These are phyloP conservation scores for Clamator glandarius DNA, from an alignment of 2,797 vertebrate genomes.

Conservation along the genomic window DNA sequence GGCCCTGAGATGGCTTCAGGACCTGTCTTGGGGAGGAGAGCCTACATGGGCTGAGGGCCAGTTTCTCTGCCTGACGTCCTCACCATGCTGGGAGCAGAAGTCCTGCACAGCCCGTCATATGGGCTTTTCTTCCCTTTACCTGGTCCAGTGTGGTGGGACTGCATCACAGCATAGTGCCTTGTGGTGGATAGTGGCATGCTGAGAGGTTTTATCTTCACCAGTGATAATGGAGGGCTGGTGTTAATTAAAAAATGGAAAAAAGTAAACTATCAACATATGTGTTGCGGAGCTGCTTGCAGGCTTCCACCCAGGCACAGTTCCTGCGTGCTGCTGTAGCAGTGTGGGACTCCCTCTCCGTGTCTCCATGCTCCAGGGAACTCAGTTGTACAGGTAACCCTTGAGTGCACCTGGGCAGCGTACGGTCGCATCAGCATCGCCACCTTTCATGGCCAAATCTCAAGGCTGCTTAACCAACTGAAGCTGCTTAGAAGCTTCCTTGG, in stretches of 20 bases:
- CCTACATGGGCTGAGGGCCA: not conserved
- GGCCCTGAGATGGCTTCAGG: not conserved
- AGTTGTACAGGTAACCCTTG: not conserved
- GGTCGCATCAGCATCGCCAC: not conserved
- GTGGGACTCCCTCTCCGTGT: not conserved
- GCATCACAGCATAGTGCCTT: accelerated
- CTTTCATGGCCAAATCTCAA: constrained; percentile 8
- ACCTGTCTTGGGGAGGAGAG: not conserved
- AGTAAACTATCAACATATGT: not conserved
- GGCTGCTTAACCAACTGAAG: constrained; percentile 14
- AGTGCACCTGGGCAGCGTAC: not conserved
- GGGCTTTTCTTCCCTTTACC: not conserved
- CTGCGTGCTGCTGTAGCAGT: not conserved
- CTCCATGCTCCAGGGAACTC: not conserved
- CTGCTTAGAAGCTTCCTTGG: not conserved
- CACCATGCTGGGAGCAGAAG: not conserved
- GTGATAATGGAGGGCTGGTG: accelerated
- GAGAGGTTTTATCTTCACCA: not conserved
- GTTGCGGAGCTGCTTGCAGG: not conserved
- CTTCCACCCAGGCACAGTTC: not conserved
- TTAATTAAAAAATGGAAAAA: not conserved
- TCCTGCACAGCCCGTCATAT: accelerated
- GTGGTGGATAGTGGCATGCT: accelerated
- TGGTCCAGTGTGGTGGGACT: not conserved
- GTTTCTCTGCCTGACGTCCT: not conserved